A percentile compares a stretch with the other conserved stretches of the same genome.
These are phyloP conservation scores for Trogon surrucura DNA, from an alignment of 2,113 vertebrate genomes.

Conservation along the genomic window DNA sequence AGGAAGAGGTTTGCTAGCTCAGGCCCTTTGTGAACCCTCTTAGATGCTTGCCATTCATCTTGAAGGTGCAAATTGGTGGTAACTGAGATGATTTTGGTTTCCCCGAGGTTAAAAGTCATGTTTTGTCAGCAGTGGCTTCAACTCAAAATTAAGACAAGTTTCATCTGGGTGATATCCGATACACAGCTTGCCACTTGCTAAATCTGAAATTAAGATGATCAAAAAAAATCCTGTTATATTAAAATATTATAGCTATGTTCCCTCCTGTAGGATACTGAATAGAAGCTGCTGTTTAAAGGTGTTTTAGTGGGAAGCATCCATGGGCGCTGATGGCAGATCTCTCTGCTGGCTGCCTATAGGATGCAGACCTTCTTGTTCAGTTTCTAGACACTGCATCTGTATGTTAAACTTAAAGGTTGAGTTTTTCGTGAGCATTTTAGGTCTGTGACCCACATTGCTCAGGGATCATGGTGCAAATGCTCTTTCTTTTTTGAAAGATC, in stretches of 20 bases:
- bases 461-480: not conserved
- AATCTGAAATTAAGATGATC: not conserved
- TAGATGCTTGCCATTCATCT: not conserved
- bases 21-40: not conserved
- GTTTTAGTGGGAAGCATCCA: not conserved
- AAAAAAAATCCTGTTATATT: not conserved
- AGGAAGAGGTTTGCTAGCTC: not conserved
- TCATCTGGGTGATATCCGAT: not conserved
- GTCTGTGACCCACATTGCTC: not conserved
- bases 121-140: not conserved
- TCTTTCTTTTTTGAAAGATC: not conserved
- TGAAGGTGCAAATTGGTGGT: not conserved
- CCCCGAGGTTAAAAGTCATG: not conserved
- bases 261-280: not conserved
- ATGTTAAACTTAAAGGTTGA: not conserved
- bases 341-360: not conserved
- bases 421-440: not conserved
- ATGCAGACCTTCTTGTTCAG: not conserved
- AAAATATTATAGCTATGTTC: not conserved
- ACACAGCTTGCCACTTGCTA: not conserved
- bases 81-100: not conserved
- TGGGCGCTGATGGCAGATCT: not conserved
- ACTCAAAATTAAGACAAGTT: not conserved
- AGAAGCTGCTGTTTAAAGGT: not conserved
- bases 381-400: not conserved